Conservation (phyloP, 2,888 invertebrate species). For the Craniophora ligustri region DNA sequence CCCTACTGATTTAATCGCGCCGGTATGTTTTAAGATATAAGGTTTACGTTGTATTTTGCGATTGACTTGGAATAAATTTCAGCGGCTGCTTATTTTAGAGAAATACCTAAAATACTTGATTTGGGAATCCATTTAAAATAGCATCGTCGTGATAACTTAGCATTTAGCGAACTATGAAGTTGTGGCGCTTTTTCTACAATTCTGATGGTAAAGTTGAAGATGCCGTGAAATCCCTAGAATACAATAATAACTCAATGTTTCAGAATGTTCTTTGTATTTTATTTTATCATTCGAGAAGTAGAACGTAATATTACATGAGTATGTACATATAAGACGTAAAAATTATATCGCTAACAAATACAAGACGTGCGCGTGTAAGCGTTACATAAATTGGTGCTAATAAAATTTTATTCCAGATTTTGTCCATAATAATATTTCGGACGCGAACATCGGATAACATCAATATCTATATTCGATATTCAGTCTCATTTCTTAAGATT, state of each 20-base stretch:
- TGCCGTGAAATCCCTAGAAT: neutral
- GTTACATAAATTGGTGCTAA: slow-evolving; percentile 11
- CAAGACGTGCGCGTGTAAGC: slow-evolving; percentile 13
- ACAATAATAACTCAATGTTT: neutral
- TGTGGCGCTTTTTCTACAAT: neutral
- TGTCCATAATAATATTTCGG: neutral
- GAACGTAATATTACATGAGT: slow-evolving; percentile 8
- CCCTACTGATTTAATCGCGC: no score
- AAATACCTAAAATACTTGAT: no score
- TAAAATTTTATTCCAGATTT: neutral
- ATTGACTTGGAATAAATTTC: no score
- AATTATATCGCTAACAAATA: slow-evolving; percentile 18
- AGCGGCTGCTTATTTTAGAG: no score
- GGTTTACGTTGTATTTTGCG: no score
- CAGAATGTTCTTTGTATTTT: neutral
- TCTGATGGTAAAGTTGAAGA: neutral
- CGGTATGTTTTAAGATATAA: no score
- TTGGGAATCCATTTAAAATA: no score
- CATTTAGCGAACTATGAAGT: neutral
- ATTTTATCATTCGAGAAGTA: slow-evolving; percentile 13
- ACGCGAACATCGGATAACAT: no score
- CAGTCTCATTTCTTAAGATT: no score
- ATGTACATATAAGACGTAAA: slow-evolving; percentile 14
- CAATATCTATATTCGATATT: no score
- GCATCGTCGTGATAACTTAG: no score